Conservation (phyloP, 1,140 invertebrate species). For the Melanaphis sacchari region DNA sequence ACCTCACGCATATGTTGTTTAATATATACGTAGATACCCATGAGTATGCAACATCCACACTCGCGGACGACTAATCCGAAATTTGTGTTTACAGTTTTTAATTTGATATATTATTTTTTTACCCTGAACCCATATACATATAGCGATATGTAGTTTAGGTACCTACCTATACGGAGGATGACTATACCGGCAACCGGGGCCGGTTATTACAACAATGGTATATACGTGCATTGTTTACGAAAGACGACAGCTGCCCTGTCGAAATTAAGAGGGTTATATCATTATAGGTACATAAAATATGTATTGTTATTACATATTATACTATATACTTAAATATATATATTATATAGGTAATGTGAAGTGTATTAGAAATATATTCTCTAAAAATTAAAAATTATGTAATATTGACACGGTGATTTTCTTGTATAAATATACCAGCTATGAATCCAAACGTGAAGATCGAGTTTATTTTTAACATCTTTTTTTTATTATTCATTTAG, state of each 20-base stretch:
- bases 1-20: background rate
- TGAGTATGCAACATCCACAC: background rate
- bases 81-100: slow-evolving; percentile 1
- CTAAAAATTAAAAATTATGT: background rate
- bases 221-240: slow-evolving; percentile 37
- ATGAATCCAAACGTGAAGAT: background rate
- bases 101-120: background rate
- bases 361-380: background rate
- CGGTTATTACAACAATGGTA: slow-evolving; percentile 27
- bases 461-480: background rate
- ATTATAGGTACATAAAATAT: background rate
- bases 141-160: background rate
- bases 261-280: slow-evolving; percentile 42
- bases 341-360: background rate
- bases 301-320: background rate
- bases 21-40: background rate
- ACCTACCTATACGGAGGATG: background rate
- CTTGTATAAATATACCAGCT: too few species aligned
- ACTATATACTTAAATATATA: background rate
- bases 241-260: slow-evolving; percentile 46
- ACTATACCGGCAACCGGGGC: background rate
- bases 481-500: slow-evolving; percentile 3
- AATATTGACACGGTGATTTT: background rate
- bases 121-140: background rate
- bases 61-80: background rate